Evolutionary conservation across 2,888 invertebrate species (phyloP).

Genomic region (Drosophila seclusa): DNA sequence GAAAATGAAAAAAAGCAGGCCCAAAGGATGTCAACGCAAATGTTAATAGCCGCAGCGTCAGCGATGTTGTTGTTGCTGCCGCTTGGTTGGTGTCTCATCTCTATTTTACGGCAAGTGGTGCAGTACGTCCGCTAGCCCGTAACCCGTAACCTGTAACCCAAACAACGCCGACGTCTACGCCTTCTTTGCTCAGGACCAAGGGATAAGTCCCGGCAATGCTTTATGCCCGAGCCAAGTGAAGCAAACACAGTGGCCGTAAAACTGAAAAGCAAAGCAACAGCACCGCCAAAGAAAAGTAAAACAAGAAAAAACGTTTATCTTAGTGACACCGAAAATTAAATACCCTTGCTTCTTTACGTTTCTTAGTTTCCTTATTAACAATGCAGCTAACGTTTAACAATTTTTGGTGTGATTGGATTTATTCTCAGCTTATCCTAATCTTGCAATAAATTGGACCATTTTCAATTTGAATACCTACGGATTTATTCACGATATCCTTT

Average conservation of each 20-base stretch:
- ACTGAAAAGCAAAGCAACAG: conserved; percentile 44
- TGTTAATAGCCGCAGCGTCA: conserved; percentile 72
- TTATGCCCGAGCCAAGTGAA: conserved; percentile 54
- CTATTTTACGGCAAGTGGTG: conserved; percentile 52
- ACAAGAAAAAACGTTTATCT: background rate
- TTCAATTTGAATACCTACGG: background rate
- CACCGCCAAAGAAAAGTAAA: conserved; percentile 22
- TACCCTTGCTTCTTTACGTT: background rate
- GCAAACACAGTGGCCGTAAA: conserved; percentile 62
- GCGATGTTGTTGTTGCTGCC: conserved; percentile 22
- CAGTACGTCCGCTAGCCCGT: conserved; percentile 34
- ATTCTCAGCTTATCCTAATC: too few relatives aligned
- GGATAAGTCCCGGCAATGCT: conserved; percentile 38
- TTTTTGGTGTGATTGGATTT: too few relatives aligned
- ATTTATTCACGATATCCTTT: background rate
- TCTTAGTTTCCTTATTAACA: accelerated
- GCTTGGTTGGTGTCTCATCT: conserved; percentile 38
- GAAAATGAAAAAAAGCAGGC: conserved; percentile 9
- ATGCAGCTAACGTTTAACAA: background rate
- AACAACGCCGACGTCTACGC: conserved; percentile 8
- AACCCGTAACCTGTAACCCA: conserved; percentile 18
- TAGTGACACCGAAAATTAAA: background rate
- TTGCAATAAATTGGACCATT: background rate
- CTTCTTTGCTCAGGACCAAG: conserved; percentile 11
- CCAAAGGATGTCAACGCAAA: conserved; percentile 76